Conservation (phyloP, 2,888 invertebrate species). For the Drosophila niveifrons region DNA sequence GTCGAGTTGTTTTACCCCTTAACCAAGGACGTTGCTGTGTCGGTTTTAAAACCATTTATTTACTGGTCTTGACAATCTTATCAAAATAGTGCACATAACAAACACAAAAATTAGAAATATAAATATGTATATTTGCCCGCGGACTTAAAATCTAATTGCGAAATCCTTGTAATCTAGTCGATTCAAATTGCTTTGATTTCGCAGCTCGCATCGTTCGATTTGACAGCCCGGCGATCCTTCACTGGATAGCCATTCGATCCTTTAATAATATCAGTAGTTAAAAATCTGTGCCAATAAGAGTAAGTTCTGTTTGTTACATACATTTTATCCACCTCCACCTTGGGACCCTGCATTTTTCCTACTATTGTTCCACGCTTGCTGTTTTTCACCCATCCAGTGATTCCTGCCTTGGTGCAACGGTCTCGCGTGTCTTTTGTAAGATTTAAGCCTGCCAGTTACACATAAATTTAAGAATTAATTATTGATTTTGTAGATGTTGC, state of each 20-base stretch:
- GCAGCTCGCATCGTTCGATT: conserved; percentile 93
- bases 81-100: conserved; percentile 68
- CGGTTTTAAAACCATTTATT: conserved; percentile 44
- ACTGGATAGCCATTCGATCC: conserved; percentile 93
- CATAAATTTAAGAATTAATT: conserved; percentile 24
- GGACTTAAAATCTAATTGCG: conserved; percentile 90
- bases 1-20: not conserved
- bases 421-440: conserved; percentile 96
- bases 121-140: conserved; percentile 11
- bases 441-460: conserved; percentile 89
- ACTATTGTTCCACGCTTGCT: conserved; percentile 94
- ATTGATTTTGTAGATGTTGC: not conserved
- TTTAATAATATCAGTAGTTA: conserved; percentile 77
- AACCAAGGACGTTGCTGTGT: conserved; percentile 1
- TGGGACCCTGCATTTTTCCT: conserved; percentile 95
- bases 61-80: conserved; percentile 70
- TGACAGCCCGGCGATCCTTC: conserved; percentile 94
- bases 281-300: not conserved
- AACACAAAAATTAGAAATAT: conserved; percentile 51
- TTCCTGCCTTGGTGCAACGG: conserved; percentile 89
- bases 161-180: conserved; percentile 90
- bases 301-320: conserved; percentile 86
- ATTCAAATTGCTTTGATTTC: conserved; percentile 91
- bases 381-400: conserved; percentile 97
- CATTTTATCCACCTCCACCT: conserved; percentile 92